Conservation (phyloP, 2,113 vertebrate genomes). For the Mellivora capensis region DNA sequence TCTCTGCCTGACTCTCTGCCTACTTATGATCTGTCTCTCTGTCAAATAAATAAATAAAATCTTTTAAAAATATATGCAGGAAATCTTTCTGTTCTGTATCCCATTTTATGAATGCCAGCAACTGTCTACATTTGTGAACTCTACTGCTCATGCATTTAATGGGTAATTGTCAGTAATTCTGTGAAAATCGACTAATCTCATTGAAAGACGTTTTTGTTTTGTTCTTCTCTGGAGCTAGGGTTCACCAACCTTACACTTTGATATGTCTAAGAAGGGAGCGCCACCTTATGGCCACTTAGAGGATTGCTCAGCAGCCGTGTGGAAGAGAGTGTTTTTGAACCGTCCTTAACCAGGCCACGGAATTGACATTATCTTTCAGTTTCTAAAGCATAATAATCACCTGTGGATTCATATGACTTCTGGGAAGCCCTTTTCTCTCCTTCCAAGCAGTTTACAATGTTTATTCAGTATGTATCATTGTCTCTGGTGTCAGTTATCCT, state of each 20-base stretch:
- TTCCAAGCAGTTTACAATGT: background rate
- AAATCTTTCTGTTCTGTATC: background rate
- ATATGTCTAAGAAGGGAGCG: background rate
- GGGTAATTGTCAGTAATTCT: background rate
- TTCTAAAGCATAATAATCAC: background rate
- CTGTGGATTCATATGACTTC: background rate
- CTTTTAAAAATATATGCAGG: no score
- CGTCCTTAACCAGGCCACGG: background rate
- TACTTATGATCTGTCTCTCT: no score
- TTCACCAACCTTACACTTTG: background rate
- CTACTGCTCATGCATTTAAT: background rate
- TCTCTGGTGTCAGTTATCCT: background rate
- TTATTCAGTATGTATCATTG: background rate
- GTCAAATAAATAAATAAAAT: no score
- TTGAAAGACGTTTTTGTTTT: background rate
- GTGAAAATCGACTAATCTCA: background rate
- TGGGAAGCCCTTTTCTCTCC: background rate
- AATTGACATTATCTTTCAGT: background rate
- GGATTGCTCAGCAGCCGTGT: background rate
- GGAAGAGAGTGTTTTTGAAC: background rate
- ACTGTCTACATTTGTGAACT: background rate
- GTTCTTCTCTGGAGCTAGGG: accelerated
- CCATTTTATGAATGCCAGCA: background rate
- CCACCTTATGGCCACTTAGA: slow-evolving; percentile 3
- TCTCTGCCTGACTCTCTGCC: no score